Evolutionary conservation across 2,113 vertebrate species (phyloP), one percentile per base, ranked within the genome.

Genomic region (Climacteris rufus): DNA sequence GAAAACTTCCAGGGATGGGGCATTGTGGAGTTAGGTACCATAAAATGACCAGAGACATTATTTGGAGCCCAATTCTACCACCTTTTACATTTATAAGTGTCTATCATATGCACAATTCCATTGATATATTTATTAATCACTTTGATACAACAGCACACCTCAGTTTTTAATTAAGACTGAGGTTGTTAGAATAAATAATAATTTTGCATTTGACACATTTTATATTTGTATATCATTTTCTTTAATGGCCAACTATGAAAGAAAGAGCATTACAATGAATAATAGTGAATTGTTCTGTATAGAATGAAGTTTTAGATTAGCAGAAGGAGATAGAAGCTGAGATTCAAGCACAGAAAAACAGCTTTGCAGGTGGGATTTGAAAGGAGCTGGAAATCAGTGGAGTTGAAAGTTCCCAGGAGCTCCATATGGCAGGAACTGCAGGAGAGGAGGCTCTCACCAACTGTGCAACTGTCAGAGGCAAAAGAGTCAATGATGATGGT

Each of bases 331-430:
- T 12, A 64, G 92, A 88, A 95, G 56, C 85, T 40, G 90, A 75
- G 71, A 79, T 94, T 93, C 66, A 64, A 90, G 82, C 68, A 60
- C 63, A 86, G 64, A 56, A 90, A 94, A 94, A 64, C 93, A 92
- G 71, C 81, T 86, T 95, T 96, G 80, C 92, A 97, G 95, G 92
- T 95, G 94, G 90, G 90, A 90, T 96, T 90, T 96, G 94, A 96
- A 97, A 96, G 87, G 90, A 95, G 78, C 47, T 97, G 90, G 92
- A 93, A 95, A 96, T 95, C 88, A 92, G 52, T 89, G 83, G 79
- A 94, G 93, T 95, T 96, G 74, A 92, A 95, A 96, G 93, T 93
- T 95, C 86, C 83, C 47, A 22, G 93, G 93, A 94, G 83, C 96
- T 97, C 94, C 96, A 92, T 94, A 95, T 95, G 95, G 94, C 93